Evolutionary conservation across 2,888 invertebrate species (phyloP).

Genomic region (Electrophaes corylata): DNA sequence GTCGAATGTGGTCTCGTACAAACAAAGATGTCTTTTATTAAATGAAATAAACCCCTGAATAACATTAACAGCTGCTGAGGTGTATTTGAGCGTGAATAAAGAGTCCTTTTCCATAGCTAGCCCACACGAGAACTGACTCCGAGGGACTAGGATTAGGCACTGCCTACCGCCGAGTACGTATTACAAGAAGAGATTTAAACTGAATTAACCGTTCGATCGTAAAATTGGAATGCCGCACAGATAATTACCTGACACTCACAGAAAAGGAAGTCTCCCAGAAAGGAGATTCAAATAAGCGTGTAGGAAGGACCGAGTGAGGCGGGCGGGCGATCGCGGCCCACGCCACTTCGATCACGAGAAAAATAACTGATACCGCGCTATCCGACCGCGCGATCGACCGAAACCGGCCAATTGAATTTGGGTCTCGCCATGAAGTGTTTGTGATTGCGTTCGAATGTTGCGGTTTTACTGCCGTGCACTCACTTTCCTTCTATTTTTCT

Average conservation of each 20-base stretch:
- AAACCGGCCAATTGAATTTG: conserved; percentile 67
- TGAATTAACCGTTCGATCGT: conserved; percentile 84
- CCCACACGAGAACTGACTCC: conserved; percentile 61
- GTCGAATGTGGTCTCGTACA: neutral
- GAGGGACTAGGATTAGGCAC: conserved; percentile 77
- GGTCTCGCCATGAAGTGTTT: conserved; percentile 44
- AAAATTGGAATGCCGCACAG: conserved; percentile 85
- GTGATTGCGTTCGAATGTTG: conserved; percentile 41
- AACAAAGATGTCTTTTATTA: neutral
- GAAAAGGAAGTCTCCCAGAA: conserved; percentile 81
- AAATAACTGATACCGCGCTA: conserved; percentile 69
- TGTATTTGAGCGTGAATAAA: conserved; percentile 25
- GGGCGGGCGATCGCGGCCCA: conserved; percentile 51
- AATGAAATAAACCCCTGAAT: neutral
- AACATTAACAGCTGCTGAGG: no score
- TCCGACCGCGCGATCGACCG: conserved; percentile 63
- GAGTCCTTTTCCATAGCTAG: conserved; percentile 54
- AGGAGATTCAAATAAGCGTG: conserved; percentile 81
- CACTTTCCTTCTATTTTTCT: conserved; percentile 28
- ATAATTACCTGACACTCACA: conserved; percentile 85
- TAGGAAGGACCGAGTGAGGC: conserved; percentile 71
- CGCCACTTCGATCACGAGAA: conserved; percentile 61
- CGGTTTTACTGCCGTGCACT: conserved; percentile 34
- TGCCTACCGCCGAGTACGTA: conserved; percentile 74
- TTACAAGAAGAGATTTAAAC: conserved; percentile 83